Evolutionary conservation across 37 sponge, comb jelly and placozoan genomes (phyloP), one percentile per base, ranked within the genome.

Genomic region (Cliona cf. orientalis): DNA sequence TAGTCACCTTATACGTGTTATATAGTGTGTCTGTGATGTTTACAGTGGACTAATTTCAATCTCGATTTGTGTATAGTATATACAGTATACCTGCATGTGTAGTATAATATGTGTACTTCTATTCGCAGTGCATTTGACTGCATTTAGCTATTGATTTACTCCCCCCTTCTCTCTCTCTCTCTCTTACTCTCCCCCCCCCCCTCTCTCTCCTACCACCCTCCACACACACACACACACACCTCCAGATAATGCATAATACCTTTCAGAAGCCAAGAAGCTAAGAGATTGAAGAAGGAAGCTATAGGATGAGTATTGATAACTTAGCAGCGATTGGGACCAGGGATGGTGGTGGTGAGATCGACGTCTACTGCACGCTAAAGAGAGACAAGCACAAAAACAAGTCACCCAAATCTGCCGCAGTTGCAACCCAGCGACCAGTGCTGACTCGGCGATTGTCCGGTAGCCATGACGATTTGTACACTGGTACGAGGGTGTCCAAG

Each of bases 401-500:
- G 6, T 6, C 5, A 3, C 74, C 25, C 7, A 41, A 25, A 28
- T 19, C 14, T 49, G 55, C 55, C 17, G 55, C 55, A 17, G 12
- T 55, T 22, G n/a, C 28, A 43, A 43, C 19, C 25, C 42, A 46
- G 44, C 17, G 71, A 35, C 39, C 40, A 23, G 2, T 9, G 37
- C 66, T 43, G 26, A 25, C 58, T 19, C 46, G 69, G 22, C 28
- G 69, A 29, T 4, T 35, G 5, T 1, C 35, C 11, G 80, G 80
- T 12, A 58, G 62, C 62, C 25, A 6, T 38, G 85, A 69, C 42
- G 71, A 76, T 3, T 37, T 76, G 3, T 76, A 76, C 71, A 76
- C 71, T 3, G 85, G 85, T 1, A 84, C 77, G 3, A 53, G 32
- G n/a, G 85, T 84, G 29, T 67, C 68, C 41, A 76, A 80, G 45